Conservation (phyloP, 2,113 vertebrate species). For the Circaetus gallicus region DNA sequence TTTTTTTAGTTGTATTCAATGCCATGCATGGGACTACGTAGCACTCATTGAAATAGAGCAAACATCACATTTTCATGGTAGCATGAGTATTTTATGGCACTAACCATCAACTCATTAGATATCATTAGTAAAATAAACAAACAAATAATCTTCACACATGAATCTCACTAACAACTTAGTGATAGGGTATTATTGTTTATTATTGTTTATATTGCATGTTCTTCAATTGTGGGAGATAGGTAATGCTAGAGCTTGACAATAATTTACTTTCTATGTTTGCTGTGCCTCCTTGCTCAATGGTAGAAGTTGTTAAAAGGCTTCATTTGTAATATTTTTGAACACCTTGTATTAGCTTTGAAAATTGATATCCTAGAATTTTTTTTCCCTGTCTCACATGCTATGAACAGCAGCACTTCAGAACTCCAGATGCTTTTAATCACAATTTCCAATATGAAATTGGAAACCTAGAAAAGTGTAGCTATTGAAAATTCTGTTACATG, state of each 20-base stretch:
- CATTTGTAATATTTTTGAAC: background rate
- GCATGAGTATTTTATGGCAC: constrained; percentile 65
- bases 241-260: background rate
- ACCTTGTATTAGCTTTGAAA: background rate
- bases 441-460: background rate
- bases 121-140: constrained; percentile 44
- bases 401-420: background rate
- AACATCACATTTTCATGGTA: constrained; percentile 64
- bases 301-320: background rate
- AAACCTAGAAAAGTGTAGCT: background rate
- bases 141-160: background rate
- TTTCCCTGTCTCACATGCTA: background rate
- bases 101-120: constrained; percentile 67
- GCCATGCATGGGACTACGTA: constrained; percentile 69
- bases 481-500: background rate
- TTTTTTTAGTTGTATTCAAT: constrained; percentile 59
- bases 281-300: background rate
- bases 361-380: background rate
- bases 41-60: constrained; percentile 45
- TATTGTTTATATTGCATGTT: constrained; percentile 12
- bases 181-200: background rate
- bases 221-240: background rate
- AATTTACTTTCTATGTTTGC: background rate
- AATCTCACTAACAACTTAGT: constrained; percentile 35
- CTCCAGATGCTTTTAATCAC: background rate